These are phyloP conservation scores for Scleropages formosus DNA, from an alignment of 2,797 vertebrate species.

Conservation along the genomic window DNA sequence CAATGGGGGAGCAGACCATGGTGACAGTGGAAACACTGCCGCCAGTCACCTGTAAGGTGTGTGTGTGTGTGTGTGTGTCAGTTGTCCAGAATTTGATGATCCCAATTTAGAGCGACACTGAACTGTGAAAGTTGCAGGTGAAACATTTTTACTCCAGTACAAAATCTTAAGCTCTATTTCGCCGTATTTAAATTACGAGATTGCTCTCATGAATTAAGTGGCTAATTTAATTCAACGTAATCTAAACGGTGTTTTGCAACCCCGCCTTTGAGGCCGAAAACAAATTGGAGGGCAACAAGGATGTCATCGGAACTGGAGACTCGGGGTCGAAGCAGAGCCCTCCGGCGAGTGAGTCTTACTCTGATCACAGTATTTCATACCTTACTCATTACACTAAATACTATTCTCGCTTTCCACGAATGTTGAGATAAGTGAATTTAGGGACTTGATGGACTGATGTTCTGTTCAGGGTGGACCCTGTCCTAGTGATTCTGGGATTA, in stretches of 20 bases:
- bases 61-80: neutral
- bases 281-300: slow-evolving; percentile 62
- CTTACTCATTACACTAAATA: too few relatives aligned
- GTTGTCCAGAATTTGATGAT: too few relatives aligned
- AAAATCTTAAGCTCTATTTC: neutral
- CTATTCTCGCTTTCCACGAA: too few relatives aligned
- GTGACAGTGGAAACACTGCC: slow-evolving; percentile 62
- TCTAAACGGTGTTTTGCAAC: slow-evolving; percentile 89
- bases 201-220: neutral
- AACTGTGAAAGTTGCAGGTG: too few relatives aligned
- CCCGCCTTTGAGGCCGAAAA: slow-evolving; percentile 82
- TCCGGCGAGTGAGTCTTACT: slow-evolving; percentile 41
- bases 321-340: slow-evolving; percentile 17
- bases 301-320: slow-evolving; percentile 54
- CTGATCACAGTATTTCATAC: too few relatives aligned
- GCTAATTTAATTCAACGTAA: neutral
- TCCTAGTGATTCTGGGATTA: too few relatives aligned
- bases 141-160: neutral
- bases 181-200: neutral
- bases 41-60: slow-evolving; percentile 72
- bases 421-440: too few relatives aligned
- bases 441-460: too few relatives aligned
- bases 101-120: too few relatives aligned
- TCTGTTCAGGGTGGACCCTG: too few relatives aligned
- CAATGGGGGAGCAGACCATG: slow-evolving; percentile 79